Evolutionary conservation across 2,888 invertebrate genomes (phyloP).

Genomic region (Hypomecis punctinalis): DNA sequence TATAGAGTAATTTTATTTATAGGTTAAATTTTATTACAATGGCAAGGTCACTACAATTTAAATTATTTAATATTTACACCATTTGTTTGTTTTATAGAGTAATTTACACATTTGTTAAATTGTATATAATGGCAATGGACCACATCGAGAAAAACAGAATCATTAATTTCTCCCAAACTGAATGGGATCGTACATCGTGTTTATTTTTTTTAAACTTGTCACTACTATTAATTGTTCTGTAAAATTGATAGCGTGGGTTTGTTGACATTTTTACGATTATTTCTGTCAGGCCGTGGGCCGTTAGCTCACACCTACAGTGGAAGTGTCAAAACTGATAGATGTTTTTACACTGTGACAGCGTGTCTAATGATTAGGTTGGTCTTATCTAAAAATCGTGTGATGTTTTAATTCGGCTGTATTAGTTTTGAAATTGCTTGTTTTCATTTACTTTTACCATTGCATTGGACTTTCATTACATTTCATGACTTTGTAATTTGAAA

Average conservation of each 20-base stretch:
- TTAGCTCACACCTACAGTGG: slow-evolving; percentile 34
- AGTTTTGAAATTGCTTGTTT: neutral
- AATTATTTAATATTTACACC: slow-evolving; percentile 1
- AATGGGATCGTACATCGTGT: slow-evolving; percentile 31
- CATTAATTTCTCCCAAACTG: slow-evolving; percentile 30
- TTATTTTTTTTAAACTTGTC: slow-evolving; percentile 34
- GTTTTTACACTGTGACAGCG: slow-evolving; percentile 29
- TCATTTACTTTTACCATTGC: neutral
- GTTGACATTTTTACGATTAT: slow-evolving; percentile 44
- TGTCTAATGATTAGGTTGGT: slow-evolving; percentile 21
- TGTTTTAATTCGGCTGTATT: slow-evolving; percentile 7
- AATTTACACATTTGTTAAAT: neutral
- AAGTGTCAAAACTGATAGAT: slow-evolving; percentile 35
- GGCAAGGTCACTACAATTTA: no score
- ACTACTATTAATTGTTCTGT: slow-evolving; percentile 41
- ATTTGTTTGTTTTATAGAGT: slow-evolving; percentile 4
- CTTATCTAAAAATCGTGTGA: neutral
- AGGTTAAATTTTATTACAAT: no score
- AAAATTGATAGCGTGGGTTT: slow-evolving; percentile 38
- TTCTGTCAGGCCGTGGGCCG: slow-evolving; percentile 31
- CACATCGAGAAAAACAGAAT: slow-evolving; percentile 21
- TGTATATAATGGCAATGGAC: slow-evolving; percentile 7
- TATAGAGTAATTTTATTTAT: neutral
- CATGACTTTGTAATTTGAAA: neutral
- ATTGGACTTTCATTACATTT: neutral